Base-by-base conservation (phyloP, 2,888 invertebrate species). In the Portevinia maculata region DNA sequence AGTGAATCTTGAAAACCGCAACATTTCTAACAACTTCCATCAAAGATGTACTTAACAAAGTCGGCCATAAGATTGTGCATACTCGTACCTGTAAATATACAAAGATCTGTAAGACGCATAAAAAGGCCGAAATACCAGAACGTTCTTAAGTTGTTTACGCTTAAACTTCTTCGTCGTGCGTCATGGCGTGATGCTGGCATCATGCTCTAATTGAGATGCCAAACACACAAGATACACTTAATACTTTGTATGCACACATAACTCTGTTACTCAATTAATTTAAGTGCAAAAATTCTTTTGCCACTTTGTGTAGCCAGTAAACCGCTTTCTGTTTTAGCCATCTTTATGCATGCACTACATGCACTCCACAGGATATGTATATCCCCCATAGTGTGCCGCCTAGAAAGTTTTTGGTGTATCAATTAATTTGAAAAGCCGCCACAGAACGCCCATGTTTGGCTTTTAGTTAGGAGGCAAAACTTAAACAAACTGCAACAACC, bases 361-460 rank as follows among this genome's bases (percentile, higher is more conserved):
- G 5, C 24, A 5, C 24, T 24, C 3, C 5, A 24, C 5, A 24
- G 3, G 24, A 5, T 24, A n/a, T 5, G 24, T 9, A 7, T 17
- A 55, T 21, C 53, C 15, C 6, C 8, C 53, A 41, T 15, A 32
- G 28, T 19, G 19, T 53, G 55, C 34, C 59, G 65, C 71, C 59
- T 55, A 30, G 30, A 71, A 83, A 83, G 50, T 83, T 83, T 83
- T 69, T 78, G 48, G 67, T 78, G 71, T 78, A 83, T 78, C 83
- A 78, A 83, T 83, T 83, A 83, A 83, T 83, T 78, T 83, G 62
- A 78, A 83, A 83, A 83, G 83, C 83, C 78, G 78, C 83, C 67
- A 57, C 83, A 73, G 78, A 83, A 83, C 71, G 73, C 78, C 50
- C 71, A 83, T 71, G 76, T 83, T 76, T 83, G 78, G 52, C 76